Evolutionary conservation across 2,113 vertebrate species (phyloP).

Genomic region (Fulmarus glacialis): DNA sequence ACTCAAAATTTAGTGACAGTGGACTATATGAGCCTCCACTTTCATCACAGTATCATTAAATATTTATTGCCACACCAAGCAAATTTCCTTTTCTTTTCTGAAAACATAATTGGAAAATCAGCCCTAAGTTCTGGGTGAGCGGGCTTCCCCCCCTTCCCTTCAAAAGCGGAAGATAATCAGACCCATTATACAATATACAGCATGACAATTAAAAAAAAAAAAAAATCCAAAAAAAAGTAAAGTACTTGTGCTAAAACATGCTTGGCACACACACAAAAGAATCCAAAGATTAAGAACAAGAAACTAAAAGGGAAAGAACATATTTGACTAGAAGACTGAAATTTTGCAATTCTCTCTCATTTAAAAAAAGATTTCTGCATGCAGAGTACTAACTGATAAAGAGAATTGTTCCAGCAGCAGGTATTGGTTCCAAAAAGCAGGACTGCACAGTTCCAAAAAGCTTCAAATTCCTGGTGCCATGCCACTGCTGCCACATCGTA

Average conservation of each 20-base stretch:
- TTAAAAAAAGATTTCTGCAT: neutral
- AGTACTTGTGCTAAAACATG: neutral
- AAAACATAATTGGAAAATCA: neutral
- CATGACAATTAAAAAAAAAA: neutral
- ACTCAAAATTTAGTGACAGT: neutral
- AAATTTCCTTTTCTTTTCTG: neutral
- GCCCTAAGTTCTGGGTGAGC: neutral
- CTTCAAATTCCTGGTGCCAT: neutral
- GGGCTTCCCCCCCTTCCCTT: accelerated
- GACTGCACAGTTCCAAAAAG: neutral
- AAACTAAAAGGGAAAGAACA: neutral
- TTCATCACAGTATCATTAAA: neutral
- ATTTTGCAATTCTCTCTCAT: neutral
- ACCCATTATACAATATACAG: neutral
- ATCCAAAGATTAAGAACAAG: neutral
- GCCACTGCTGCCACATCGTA: neutral
- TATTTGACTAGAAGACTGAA: neutral
- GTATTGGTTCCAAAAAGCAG: too few species aligned
- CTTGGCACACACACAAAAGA: neutral
- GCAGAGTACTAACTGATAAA: neutral
- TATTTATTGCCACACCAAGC: neutral
- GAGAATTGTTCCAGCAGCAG: neutral
- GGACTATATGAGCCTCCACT: neutral
- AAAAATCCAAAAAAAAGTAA: neutral
- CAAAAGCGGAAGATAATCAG: neutral